Evolutionary conservation across 2,888 invertebrate species (phyloP).

Genomic region (Xylota sylvarum): DNA sequence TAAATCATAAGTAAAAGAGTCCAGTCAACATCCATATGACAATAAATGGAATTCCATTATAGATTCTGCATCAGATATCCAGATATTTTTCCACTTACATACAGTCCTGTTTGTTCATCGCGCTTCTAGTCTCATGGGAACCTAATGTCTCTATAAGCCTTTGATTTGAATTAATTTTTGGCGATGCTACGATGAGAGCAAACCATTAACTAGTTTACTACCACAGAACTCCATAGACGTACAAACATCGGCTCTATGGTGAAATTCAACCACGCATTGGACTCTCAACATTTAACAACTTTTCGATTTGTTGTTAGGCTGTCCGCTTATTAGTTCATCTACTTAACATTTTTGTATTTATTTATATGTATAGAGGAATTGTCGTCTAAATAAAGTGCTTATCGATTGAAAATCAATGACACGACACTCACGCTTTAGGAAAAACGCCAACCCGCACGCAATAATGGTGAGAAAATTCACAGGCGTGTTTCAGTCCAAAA

Average conservation of each 20-base stretch:
- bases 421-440: conserved; percentile 24
- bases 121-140: conserved; percentile 67
- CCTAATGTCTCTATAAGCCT: conserved; percentile 67
- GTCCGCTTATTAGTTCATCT: conserved; percentile 49
- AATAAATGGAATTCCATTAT: conserved; percentile 40
- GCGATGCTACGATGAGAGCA: conserved; percentile 50
- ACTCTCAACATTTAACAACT: conserved; percentile 33
- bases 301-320: conserved; percentile 48
- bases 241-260: conserved; percentile 16
- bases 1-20: background rate
- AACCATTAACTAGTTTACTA: conserved; percentile 49
- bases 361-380: conserved; percentile 42
- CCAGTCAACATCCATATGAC: conserved; percentile 16
- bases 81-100: conserved; percentile 5
- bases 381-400: conserved; percentile 49
- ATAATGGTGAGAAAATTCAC: conserved; percentile 58
- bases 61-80: conserved; percentile 57
- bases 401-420: conserved; percentile 57
- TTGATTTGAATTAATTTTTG: conserved; percentile 66
- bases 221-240: background rate
- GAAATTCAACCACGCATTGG: conserved; percentile 47
- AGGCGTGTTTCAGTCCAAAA: conserved; percentile 53
- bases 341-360: conserved; percentile 39
- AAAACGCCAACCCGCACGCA: conserved; percentile 4
- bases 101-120: conserved; percentile 2